A percentile compares a stretch with the other conserved stretches of the same genome.
Conservation (phyloP, 2,888 invertebrate species). For the Lottia scabra region DNA sequence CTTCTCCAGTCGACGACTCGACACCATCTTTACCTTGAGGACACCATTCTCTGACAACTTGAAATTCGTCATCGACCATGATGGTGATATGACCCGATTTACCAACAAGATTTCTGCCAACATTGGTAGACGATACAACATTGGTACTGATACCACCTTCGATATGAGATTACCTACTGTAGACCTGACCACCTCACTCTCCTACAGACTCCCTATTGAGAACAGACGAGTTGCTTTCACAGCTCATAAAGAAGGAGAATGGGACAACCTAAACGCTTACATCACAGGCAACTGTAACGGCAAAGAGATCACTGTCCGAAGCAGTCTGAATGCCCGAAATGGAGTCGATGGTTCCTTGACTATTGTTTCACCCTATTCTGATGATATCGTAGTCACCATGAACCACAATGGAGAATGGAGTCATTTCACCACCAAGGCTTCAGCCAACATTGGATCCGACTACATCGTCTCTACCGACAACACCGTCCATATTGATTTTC, state of each 20-base stretch:
- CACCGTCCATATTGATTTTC: neutral
- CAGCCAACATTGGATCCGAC: neutral
- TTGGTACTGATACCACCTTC: slow-evolving; percentile 11
- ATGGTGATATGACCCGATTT: slow-evolving; percentile 33
- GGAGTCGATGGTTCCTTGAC: neutral
- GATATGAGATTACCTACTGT: neutral
- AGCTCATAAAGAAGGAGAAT: slow-evolving; percentile 12
- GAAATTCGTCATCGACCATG: slow-evolving; percentile 21
- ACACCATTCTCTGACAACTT: slow-evolving; percentile 36
- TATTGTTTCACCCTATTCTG: neutral
- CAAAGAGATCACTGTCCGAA: neutral
- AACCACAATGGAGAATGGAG: slow-evolving; percentile 24
- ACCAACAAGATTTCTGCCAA: slow-evolving; percentile 12
- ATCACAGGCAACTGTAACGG: slow-evolving; percentile 7
- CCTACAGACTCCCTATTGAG: neutral
- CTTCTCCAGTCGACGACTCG: neutral
- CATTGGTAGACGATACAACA: slow-evolving; percentile 7
- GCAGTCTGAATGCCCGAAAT: neutral
- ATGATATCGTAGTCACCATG: slow-evolving; percentile 14
- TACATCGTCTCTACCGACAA: neutral
- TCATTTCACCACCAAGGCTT: slow-evolving; percentile 20
- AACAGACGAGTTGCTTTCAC: slow-evolving; percentile 5
- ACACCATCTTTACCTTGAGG: slow-evolving; percentile 20
- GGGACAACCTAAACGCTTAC: slow-evolving; percentile 10
- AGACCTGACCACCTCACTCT: neutral